A percentile compares a stretch with the other conserved stretches of the same genome.
These are phyloP conservation scores for Drosophila suboccidentalis DNA, from an alignment of 2,888 invertebrate genomes.

Conservation along the genomic window DNA sequence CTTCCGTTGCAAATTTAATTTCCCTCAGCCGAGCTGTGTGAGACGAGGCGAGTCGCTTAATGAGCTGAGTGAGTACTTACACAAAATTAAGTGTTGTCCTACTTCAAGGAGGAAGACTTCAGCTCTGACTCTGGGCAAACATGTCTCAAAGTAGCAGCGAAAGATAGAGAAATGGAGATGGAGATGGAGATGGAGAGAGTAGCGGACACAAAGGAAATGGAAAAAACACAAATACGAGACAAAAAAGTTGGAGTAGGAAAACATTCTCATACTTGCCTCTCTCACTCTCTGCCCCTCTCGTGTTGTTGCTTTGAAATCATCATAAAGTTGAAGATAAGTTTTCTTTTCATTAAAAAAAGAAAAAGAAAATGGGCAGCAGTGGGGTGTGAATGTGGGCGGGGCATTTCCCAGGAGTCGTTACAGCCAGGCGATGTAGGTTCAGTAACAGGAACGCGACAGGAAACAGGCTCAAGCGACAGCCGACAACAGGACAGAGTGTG, in stretches of 20 bases:
- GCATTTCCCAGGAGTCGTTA: conserved; percentile 43
- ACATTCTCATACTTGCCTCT: conserved; percentile 40
- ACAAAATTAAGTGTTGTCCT: conserved; percentile 81
- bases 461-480: conserved; percentile 69
- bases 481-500: conserved; percentile 23
- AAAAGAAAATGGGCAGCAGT: conserved; percentile 48
- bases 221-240: conserved; percentile 74
- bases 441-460: conserved; percentile 59
- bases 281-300: background rate
- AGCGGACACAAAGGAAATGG: conserved; percentile 74
- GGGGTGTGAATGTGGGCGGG: background rate
- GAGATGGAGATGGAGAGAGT: conserved; percentile 6
- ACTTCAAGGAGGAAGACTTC: conserved; percentile 64
- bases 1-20: conserved; percentile 50
- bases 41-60: conserved; percentile 53
- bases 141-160: conserved; percentile 50
- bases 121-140: conserved; percentile 77
- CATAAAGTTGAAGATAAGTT: conserved; percentile 82
- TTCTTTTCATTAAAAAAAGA: conserved; percentile 78
- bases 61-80: conserved; percentile 83
- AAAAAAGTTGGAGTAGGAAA: conserved; percentile 66
- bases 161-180: background rate
- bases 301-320: conserved; percentile 72
- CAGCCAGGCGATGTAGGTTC: conserved; percentile 37
- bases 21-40: conserved; percentile 32